phyloP scores from a whole-genome alignment of 2,113 vertebrate species.

The Scatophagus argus region DNA sequence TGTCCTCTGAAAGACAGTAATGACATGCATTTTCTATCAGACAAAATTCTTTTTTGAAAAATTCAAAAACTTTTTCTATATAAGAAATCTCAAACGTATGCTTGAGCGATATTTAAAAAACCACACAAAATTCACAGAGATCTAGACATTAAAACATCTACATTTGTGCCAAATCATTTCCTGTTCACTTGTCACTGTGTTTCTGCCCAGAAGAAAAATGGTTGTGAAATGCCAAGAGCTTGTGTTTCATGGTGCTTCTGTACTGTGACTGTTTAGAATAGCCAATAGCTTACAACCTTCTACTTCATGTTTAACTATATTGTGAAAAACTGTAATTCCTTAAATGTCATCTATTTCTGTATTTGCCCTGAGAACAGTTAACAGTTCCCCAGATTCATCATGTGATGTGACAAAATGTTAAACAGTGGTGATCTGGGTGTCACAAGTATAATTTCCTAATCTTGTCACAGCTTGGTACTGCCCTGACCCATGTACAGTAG shows the following conservation, averaged over 20 bases:
- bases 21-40: background rate
- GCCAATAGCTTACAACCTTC: background rate
- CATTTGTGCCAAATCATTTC: background rate
- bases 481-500: conserved; percentile 50
- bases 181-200: background rate
- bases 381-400: background rate
- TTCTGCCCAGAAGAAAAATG: background rate
- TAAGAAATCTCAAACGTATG: background rate
- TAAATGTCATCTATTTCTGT: background rate
- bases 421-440: conserved; percentile 22
- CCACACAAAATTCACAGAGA: background rate
- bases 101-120: background rate
- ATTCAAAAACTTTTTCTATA: background rate
- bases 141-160: background rate
- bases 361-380: background rate
- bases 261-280: background rate
- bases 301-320: background rate
- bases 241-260: background rate
- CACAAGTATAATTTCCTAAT: conserved; percentile 15
- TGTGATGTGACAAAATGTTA: background rate
- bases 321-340: background rate
- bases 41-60: background rate
- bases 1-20: background rate
- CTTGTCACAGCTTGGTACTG: background rate
- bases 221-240: background rate